Percentiles rank a stretch among this genome's conserved stretches.
Evolutionary conservation across 2,888 invertebrate genomes (phyloP).

Genomic region (Tetramorium bicarinatum): DNA sequence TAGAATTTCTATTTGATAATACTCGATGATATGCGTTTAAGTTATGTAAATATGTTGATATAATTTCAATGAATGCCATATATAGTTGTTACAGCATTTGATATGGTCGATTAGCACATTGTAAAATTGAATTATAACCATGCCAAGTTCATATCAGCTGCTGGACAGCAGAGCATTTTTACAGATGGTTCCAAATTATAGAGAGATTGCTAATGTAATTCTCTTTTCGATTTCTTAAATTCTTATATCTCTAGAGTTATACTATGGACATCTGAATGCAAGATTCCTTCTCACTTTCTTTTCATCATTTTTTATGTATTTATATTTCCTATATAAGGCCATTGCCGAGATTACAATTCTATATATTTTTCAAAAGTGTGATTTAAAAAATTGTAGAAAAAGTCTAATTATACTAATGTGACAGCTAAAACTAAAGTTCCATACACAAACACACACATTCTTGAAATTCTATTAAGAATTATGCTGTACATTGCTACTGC

Average conservation of each 20-base stretch:
- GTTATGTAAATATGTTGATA: conserved; percentile 31
- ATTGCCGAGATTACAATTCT: conserved; percentile 57
- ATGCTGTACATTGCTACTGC: background rate
- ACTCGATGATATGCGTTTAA: background rate
- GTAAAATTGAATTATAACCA: conserved; percentile 20
- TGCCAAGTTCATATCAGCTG: conserved; percentile 65
- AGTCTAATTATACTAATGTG: background rate
- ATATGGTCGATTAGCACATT: background rate
- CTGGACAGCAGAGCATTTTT: conserved; percentile 65
- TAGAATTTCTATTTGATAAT: conserved; percentile 13
- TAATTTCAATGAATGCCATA: background rate
- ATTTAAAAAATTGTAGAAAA: background rate
- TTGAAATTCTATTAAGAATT: conserved; percentile 6
- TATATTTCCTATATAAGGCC: conserved; percentile 45
- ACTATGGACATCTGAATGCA: background rate
- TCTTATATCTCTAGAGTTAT: background rate
- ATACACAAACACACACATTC: background rate
- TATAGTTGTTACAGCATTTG: background rate
- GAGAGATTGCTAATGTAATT: background rate
- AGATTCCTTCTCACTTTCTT: background rate
- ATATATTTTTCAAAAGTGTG: background rate
- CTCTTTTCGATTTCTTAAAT: background rate
- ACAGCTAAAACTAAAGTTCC: background rate
- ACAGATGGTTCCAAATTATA: background rate
- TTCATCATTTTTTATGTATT: conserved; percentile 62